These are phyloP conservation scores for Caenorhabditis panamensis DNA, from an alignment of 2,888 invertebrate genomes.

Conservation along the genomic window DNA sequence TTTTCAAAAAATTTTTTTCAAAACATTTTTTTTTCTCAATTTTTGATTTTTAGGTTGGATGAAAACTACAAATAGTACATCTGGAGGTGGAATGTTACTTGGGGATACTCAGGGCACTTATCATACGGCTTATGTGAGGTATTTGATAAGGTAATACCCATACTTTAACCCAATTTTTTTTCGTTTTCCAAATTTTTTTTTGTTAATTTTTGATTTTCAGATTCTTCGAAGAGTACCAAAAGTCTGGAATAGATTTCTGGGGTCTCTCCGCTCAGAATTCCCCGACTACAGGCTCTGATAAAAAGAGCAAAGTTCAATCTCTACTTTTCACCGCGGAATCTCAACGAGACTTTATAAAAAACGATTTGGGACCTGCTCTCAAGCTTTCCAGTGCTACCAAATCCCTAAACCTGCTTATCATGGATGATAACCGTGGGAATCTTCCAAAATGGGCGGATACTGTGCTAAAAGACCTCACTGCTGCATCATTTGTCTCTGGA, in stretches of 20 bases:
- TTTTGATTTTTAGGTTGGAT: constrained; percentile 45
- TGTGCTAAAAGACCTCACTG: constrained; percentile 78
- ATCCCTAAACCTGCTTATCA: constrained; percentile 86
- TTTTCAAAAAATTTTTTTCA: neutral
- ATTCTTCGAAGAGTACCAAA: constrained; percentile 88
- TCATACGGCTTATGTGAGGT: constrained; percentile 43
- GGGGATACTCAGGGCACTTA: constrained; percentile 44
- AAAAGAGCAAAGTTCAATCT: constrained; percentile 85
- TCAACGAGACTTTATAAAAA: constrained; percentile 85
- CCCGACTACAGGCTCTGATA: constrained; percentile 84
- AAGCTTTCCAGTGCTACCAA: constrained; percentile 84
- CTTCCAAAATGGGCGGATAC: constrained; percentile 85
- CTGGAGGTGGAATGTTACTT: constrained; percentile 31
- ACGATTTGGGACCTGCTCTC: constrained; percentile 88
- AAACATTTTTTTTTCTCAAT: no score
- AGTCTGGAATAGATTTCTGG: constrained; percentile 86
- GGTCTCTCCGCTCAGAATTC: constrained; percentile 92
- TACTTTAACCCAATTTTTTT: neutral
- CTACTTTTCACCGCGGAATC: constrained; percentile 84
- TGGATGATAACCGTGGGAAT: constrained; percentile 85
- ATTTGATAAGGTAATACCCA: constrained; percentile 10
- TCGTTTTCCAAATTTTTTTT: neutral
- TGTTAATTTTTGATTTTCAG: constrained; percentile 81
- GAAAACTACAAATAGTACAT: constrained; percentile 47
- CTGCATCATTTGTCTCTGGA: constrained; percentile 41